Percentiles rank a stretch among this genome's conserved stretches.
phyloP scores from a whole-genome alignment of 2,113 vertebrate genomes.

The Actenoides hombroni region DNA sequence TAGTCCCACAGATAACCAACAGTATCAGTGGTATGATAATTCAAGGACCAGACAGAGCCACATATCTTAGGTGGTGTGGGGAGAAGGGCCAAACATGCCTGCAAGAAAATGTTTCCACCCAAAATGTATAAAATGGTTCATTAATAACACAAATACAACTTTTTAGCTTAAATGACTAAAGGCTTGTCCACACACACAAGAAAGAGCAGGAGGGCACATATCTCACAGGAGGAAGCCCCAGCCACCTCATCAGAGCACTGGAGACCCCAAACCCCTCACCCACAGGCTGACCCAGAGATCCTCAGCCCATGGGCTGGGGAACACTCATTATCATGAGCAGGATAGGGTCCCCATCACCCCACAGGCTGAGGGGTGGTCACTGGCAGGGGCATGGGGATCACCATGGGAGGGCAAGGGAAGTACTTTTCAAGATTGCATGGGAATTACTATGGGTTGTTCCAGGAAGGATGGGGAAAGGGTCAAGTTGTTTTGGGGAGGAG shows the following conservation, averaged over 20 bases:
- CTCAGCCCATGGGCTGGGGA: neutral
- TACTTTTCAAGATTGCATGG: fast-evolving
- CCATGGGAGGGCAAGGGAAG: neutral
- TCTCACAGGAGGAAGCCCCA: fast-evolving
- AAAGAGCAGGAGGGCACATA: neutral
- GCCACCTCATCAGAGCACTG: neutral
- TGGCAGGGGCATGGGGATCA: too few relatives aligned
- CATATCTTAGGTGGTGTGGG: fast-evolving
- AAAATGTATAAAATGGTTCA: neutral
- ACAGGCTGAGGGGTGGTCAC: neutral
- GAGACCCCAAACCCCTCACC: neutral
- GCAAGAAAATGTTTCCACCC: neutral
- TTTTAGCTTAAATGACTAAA: neutral
- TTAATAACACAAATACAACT: neutral
- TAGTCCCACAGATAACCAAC: neutral
- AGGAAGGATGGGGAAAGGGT: neutral
- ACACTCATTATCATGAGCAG: fast-evolving
- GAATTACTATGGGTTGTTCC: neutral
- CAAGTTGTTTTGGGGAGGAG: neutral
- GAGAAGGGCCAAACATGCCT: neutral
- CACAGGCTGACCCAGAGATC: neutral
- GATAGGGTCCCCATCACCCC: neutral
- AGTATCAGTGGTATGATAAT: neutral
- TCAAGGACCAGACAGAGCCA: neutral
- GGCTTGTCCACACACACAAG: fast-evolving